Percentiles rank a stretch among this genome's conserved stretches.
phyloP scores from a whole-genome alignment of 2,888 invertebrate species.

The Sympetrum striolatum region DNA sequence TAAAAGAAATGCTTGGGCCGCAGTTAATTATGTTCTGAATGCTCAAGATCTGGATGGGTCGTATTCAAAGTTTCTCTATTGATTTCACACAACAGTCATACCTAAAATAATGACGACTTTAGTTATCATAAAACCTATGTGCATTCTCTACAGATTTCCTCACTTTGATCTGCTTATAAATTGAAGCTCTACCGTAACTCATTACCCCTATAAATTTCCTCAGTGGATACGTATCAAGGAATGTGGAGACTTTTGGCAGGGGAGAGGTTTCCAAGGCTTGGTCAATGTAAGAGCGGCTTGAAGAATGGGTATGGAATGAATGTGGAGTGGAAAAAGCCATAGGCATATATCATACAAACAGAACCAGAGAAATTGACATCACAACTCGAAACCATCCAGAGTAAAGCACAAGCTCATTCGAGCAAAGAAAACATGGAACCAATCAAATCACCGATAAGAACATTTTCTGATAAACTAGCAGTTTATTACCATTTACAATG shows the following conservation, averaged over 20 bases:
- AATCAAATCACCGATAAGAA: conserved; percentile 26
- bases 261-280: neutral
- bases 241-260: neutral
- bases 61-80: conserved; percentile 22
- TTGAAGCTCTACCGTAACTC: conserved; percentile 29
- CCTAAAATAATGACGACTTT: conserved; percentile 32
- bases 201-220: neutral
- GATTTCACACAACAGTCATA: conserved; percentile 38
- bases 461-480: conserved; percentile 53
- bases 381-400: neutral
- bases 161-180: conserved; percentile 29
- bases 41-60: conserved; percentile 8
- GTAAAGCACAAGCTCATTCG: neutral
- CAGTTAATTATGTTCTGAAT: conserved; percentile 35
- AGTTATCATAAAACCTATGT: conserved; percentile 25
- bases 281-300: neutral
- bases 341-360: neutral
- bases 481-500: conserved; percentile 54
- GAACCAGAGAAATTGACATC: neutral
- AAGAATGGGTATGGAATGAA: neutral
- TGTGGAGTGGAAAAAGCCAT: neutral
- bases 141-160: conserved; percentile 23
- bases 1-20: conserved; percentile 33
- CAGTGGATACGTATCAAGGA: conserved; percentile 30
- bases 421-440: neutral